A percentile compares a stretch with the other conserved stretches of the same genome.
These are phyloP conservation scores for Mesorhabditis spiculigera DNA, from an alignment of 2,888 invertebrate genomes.

Conservation along the genomic window DNA sequence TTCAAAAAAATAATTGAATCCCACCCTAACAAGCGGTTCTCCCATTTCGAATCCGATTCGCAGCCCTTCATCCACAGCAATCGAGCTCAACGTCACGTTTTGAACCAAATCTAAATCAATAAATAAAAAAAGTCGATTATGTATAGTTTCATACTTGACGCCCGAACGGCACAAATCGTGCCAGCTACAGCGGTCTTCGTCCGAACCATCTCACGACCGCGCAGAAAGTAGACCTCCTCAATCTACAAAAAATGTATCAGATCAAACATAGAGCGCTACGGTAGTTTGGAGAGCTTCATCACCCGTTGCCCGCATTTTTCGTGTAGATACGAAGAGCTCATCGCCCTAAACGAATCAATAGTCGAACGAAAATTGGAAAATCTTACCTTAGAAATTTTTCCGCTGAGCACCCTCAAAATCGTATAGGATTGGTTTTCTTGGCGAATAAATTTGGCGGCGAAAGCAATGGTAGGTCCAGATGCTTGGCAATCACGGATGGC, in stretches of 20 bases:
- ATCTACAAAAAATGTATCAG: conserved; percentile 60
- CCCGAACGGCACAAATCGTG: conserved; percentile 43
- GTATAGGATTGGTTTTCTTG: conserved; percentile 31
- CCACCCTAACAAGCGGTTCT: conserved; percentile 83
- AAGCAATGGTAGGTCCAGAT: conserved; percentile 24
- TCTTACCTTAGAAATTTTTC: conserved; percentile 29
- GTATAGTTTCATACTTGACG: conserved; percentile 15
- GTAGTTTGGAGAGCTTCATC: neutral
- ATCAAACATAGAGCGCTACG: neutral
- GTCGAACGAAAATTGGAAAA: neutral
- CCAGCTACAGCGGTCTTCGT: conserved; percentile 64
- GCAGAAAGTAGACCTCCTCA: conserved; percentile 78
- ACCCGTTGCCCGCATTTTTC: neutral
- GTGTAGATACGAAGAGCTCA: neutral
- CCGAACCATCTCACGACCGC: conserved; percentile 83
- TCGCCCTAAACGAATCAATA: neutral
- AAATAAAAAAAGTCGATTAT: conserved; percentile 13
- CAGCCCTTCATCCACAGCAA: conserved; percentile 72
- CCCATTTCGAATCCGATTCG: conserved; percentile 63
- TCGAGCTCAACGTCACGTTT: conserved; percentile 75
- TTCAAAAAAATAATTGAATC: neutral
- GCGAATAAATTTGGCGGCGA: conserved; percentile 46
- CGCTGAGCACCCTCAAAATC: conserved; percentile 47
- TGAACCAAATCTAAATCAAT: conserved; percentile 61
- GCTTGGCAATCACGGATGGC: neutral